Evolutionary conservation across 2,113 vertebrate species (phyloP), one percentile per base, ranked within the genome.

Genomic region (Apeltes quadracus): DNA sequence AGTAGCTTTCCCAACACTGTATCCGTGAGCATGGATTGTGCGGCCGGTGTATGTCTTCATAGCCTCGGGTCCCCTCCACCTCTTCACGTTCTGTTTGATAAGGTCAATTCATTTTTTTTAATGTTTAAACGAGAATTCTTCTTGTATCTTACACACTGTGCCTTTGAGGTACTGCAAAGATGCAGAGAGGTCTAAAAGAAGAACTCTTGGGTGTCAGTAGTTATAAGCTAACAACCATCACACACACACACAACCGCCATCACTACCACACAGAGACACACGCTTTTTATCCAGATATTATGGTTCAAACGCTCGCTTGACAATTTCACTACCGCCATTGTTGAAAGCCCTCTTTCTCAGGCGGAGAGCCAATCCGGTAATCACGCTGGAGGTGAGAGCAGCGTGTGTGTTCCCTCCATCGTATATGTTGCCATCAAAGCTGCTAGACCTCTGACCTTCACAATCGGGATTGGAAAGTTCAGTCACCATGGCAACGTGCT

Each of bases 401-500:
- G 65, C 4, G 48, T 29, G 74, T 22, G 10, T 61, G 55, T 71
- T 44, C 82, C 69, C 44, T 58, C 2, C 43, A 44, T 73, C 29
- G 11, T 32, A 50, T 50, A 50, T 69, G 58, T 73, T 38, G 75
- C 66, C 81, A 75, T 48, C 1, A 22, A 84, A 74, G 78, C 79
- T 2, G 25, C 0, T 23, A 79, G 82, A 82, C 80, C 84, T 79
- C 77, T 78, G 88, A 76, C 80, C 88, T 84, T 70, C 74, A 66
- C 53, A 71, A 73, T 63, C 44, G 71, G 81, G 84, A 79, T 48
- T 51, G 69, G n/a, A 81, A 44, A 76, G 13, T 82, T 72, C 38
- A 46, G 86, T 91, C 67, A 18, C 84, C 78, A 78, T 89, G 77
- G 75, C 83, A 90, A 90, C 81, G 2, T 5, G 70, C 65, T 70